Evolutionary conservation across 2,113 vertebrate species (phyloP).

Genomic region (Plectropomus leopardus): DNA sequence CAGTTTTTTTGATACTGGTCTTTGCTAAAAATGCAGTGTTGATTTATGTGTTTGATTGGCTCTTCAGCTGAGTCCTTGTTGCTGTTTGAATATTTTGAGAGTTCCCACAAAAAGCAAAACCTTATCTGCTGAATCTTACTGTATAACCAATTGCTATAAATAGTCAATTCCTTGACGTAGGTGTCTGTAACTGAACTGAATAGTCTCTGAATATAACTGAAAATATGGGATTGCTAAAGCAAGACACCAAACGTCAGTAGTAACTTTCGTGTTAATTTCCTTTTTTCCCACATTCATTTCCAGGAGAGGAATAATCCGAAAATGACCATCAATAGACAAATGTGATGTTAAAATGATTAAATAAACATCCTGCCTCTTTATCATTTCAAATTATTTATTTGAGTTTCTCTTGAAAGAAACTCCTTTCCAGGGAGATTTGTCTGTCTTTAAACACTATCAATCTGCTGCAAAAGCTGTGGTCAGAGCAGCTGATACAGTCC

Average conservation of each 20-base stretch:
- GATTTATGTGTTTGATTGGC: not conserved
- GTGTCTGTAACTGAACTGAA: not conserved
- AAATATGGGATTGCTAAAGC: too few species aligned
- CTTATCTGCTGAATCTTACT: not conserved
- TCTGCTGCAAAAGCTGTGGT: too few species aligned
- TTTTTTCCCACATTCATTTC: too few species aligned
- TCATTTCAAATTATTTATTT: slow-evolving; percentile 20
- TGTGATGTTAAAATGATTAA: slow-evolving; percentile 18
- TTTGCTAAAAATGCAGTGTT: not conserved
- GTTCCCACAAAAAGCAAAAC: not conserved
- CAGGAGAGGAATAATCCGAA: too few species aligned
- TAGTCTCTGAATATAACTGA: not conserved
- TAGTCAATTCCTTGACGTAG: not conserved
- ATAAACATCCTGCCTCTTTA: slow-evolving; percentile 22
- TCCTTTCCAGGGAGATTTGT: not conserved
- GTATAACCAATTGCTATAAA: not conserved
- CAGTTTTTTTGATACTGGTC: not conserved
- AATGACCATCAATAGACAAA: not conserved
- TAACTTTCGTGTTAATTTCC: not conserved
- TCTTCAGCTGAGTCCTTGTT: not conserved
- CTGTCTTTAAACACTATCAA: slow-evolving; percentile 17
- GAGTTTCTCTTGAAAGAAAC: not conserved
- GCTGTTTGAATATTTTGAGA: not conserved
- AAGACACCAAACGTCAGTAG: not conserved
- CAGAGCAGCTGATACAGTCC: slow-evolving; percentile 47